Evolutionary conservation across 2,888 invertebrate species (phyloP).

Genomic region (Leucophora obtusa): DNA sequence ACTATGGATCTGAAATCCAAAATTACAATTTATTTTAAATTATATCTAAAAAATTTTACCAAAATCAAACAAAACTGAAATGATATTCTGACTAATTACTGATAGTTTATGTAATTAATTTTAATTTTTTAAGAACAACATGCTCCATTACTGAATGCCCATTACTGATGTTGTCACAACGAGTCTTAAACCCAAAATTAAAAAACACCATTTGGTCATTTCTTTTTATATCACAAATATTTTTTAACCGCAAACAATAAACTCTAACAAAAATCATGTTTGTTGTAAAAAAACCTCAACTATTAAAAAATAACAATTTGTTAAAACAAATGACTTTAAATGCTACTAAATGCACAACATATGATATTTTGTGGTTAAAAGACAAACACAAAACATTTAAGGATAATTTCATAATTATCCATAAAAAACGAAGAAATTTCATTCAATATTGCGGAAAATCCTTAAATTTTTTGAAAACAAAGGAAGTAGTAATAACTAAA

Average conservation of each 20-base stretch:
- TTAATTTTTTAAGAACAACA: too few species aligned
- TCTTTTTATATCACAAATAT: background rate
- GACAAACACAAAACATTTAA: constrained; percentile 48
- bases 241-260: constrained; percentile 46
- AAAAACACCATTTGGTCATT: background rate
- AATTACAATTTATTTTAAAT: too few species aligned
- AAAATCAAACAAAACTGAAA: too few species aligned
- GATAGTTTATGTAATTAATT: too few species aligned
- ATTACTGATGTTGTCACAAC: too few species aligned
- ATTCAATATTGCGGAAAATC: constrained; percentile 66
- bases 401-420: constrained; percentile 49
- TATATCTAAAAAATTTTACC: too few species aligned
- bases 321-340: constrained; percentile 56
- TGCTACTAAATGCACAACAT: constrained; percentile 58
- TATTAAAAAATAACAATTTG: constrained; percentile 39
- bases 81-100: too few species aligned
- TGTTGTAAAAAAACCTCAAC: background rate
- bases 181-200: too few species aligned
- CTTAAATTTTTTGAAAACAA: constrained; percentile 49
- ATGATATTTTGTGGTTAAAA: constrained; percentile 54
- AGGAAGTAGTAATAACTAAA: constrained; percentile 27
- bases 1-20: too few species aligned
- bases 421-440: constrained; percentile 47
- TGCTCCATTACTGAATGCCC: too few species aligned
- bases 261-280: constrained; percentile 22